Percentiles rank a stretch among this genome's conserved stretches.
Evolutionary conservation across 2,888 invertebrate genomes (phyloP).

Genomic region (Monochamus alternatus): DNA sequence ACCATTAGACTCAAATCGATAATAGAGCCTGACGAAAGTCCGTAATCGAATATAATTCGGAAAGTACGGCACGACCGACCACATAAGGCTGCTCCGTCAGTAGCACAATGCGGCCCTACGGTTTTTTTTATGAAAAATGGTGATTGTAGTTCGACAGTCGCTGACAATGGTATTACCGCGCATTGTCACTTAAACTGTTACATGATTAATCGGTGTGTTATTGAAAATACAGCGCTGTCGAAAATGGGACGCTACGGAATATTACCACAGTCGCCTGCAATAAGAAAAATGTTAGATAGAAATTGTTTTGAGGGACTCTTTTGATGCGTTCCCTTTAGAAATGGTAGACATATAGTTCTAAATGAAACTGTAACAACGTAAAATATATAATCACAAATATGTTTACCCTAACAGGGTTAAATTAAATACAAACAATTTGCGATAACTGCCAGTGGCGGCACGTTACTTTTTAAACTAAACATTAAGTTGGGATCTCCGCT

Average conservation of each 20-base stretch:
- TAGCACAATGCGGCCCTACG: constrained; percentile 47
- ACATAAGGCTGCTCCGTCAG: constrained; percentile 44
- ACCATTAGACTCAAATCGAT: constrained; percentile 24
- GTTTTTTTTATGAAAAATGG: constrained; percentile 52
- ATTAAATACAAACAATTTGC: too few relatives aligned
- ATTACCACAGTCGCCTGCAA: constrained; percentile 3
- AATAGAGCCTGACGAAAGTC: constrained; percentile 41
- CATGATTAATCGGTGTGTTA: constrained; percentile 60
- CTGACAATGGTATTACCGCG: constrained; percentile 52
- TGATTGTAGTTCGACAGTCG: constrained; percentile 52
- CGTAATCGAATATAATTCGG: constrained; percentile 41
- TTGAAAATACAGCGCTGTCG: constrained; percentile 53
- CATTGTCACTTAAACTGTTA: constrained; percentile 52
- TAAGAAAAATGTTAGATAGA: constrained; percentile 25
- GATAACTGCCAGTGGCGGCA: too few relatives aligned
- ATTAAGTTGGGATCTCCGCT: too few relatives aligned
- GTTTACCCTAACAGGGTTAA: too few relatives aligned
- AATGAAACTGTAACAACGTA: too few relatives aligned
- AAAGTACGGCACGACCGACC: constrained; percentile 49
- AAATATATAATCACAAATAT: not conserved
- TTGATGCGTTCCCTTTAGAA: not conserved
- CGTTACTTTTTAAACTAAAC: too few relatives aligned
- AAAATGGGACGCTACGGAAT: constrained; percentile 4
- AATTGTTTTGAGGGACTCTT: not conserved
- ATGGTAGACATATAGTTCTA: not conserved